Evolutionary conservation across 2,797 vertebrate species (phyloP), one percentile per base, ranked within the genome.

Genomic region (Pempheris klunzingeri): DNA sequence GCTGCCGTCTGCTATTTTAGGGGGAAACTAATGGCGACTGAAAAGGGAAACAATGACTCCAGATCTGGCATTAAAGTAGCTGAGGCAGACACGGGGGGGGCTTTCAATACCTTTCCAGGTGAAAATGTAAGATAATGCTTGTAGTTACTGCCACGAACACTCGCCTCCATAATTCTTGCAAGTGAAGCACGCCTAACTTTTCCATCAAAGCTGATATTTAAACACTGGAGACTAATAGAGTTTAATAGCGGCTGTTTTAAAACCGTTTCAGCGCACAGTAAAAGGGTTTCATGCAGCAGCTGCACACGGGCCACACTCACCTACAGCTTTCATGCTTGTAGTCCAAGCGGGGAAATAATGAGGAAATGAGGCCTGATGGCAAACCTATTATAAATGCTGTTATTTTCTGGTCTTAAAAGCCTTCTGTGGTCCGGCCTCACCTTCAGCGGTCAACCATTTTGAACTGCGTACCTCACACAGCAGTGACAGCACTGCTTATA

Each of bases 1-100:
- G 87, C 87, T 87, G 75, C 72, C 43, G 44, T 85, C 67, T 78
- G 81, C 88, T 89, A 73, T 88, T 93, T 90, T 79, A 81, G 71
- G 47, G 43, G 58, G 39, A 75, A 78, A 83, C 49, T 84, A 85
- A 86, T 73, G 80, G 77, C 43, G 68, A 70, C 43, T 65, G 67
- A 83, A 90, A 79, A 57, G 47, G 47, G 67, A 86, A 87, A 91
- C 75, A 91, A 84, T 85, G 68, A 81, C 47, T 71, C 30, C 28
- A 76, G 60, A 84, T 76, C 30, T 77, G 39, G 36, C 71, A 49
- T 24, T 72, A 77, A 77, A 78, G 30, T 28, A 54, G 46, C 38
- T 26, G 58, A 74, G 69, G 63, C 39, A 7, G 47, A 81, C 18
- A 39, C 15, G 10, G 15, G 28, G 59, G 10, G 18, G 54, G 22